Conservation (phyloP, 2,113 vertebrate genomes). For the Sardina pilchardus region DNA sequence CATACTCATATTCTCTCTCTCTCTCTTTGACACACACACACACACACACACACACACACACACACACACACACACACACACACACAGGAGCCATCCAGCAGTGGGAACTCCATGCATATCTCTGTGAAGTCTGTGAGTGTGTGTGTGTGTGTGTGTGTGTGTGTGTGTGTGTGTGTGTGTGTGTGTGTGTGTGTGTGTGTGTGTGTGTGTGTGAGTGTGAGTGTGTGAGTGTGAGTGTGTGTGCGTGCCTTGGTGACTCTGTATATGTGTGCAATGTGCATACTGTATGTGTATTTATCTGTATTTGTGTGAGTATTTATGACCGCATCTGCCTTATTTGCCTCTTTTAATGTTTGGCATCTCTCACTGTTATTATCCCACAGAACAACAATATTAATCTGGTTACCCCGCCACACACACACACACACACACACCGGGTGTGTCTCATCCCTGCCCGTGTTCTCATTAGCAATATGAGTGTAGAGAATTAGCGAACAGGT, state of each 20-base stretch:
- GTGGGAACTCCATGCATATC: too few species aligned
- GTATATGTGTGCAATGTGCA: constrained; percentile 8
- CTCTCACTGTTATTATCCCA: constrained; percentile 1
- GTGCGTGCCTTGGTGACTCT: background rate
- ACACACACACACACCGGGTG: constrained; percentile 18
- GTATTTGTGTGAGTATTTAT: background rate
- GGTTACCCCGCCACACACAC: constrained; percentile 30
- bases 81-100: too few species aligned
- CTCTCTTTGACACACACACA: too few species aligned
- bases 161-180: background rate
- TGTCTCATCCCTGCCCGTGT: constrained; percentile 22
- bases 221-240: background rate
- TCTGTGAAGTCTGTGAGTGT: too few species aligned
- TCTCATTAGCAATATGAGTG: constrained; percentile 48
- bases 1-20: too few species aligned
- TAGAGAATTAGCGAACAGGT: constrained; percentile 41
- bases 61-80: too few species aligned
- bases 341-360: background rate
- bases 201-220: background rate
- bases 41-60: too few species aligned
- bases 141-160: background rate
- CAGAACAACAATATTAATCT: constrained; percentile 28
- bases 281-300: background rate
- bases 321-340: background rate
- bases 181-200: background rate